Conservation (phyloP, 2,888 invertebrate species). For the Neoascia interrupta region DNA sequence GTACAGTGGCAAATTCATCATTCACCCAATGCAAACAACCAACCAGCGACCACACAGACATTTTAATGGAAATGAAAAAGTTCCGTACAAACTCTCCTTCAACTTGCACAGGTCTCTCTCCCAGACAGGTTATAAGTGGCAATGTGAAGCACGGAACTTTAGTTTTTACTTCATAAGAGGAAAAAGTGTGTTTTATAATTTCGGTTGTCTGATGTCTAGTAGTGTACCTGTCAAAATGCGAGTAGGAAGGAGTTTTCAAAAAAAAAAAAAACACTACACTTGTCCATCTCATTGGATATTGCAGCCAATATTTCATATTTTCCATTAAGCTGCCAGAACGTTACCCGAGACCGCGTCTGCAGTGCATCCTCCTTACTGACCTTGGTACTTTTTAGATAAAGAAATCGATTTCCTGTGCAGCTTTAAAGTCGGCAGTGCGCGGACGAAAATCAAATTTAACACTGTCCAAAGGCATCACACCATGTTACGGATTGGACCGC, state of each 20-base stretch:
- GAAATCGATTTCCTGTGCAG: conserved; percentile 62
- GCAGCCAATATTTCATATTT: conserved; percentile 76
- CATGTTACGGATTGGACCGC: conserved; percentile 52
- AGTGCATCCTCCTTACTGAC: conserved; percentile 9
- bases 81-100: not conserved
- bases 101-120: conserved; percentile 17
- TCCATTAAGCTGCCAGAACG: conserved; percentile 73
- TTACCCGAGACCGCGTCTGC: not conserved
- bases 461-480: conserved; percentile 48
- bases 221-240: conserved; percentile 58
- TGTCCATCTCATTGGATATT: conserved; percentile 74
- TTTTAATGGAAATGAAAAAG: conserved; percentile 34
- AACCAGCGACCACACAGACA: conserved; percentile 41
- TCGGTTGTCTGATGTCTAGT: conserved; percentile 43
- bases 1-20: conserved; percentile 56
- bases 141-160: not conserved
- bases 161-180: not conserved
- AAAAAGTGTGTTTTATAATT: conserved; percentile 59
- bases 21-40: conserved; percentile 60
- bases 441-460: conserved; percentile 36
- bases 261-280: conserved; percentile 53
- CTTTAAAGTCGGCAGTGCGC: conserved; percentile 27
- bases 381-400: conserved; percentile 47
- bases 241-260: too few species aligned
- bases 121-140: not conserved